These are phyloP conservation scores for Stictonetta naevosa DNA, from an alignment of 2,113 vertebrate species.

Conservation along the genomic window DNA sequence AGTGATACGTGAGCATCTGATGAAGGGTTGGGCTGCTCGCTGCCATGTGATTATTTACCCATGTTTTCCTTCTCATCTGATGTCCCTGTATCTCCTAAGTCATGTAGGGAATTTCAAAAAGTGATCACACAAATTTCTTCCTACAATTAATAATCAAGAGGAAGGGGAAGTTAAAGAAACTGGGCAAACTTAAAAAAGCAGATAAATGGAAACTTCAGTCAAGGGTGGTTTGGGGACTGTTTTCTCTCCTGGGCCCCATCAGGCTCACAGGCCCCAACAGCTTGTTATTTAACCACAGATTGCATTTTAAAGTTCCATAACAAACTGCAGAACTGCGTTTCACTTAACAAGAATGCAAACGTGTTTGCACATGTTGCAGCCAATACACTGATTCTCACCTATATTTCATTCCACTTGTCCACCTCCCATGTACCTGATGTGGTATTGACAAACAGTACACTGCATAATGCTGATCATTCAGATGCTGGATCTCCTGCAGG, in stretches of 20 bases:
- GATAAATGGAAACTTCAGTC: neutral
- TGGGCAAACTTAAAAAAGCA: neutral
- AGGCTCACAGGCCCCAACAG: neutral
- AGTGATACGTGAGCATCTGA: neutral
- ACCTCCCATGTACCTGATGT: neutral
- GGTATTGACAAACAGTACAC: neutral
- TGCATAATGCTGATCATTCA: rapidly evolving
- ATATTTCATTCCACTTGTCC: neutral
- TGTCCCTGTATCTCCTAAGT: rapidly evolving
- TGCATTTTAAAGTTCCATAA: neutral
- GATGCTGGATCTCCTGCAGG: neutral
- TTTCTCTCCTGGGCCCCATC: neutral
- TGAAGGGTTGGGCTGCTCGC: neutral
- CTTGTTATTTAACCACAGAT: neutral
- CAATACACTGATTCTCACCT: neutral
- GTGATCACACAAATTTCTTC: neutral
- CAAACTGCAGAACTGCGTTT: neutral
- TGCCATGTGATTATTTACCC: neutral
- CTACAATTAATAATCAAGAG: neutral
- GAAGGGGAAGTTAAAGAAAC: neutral
- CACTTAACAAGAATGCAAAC: rapidly evolving
- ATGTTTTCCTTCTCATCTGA: neutral
- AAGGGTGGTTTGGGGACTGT: neutral
- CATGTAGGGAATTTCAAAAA: neutral
- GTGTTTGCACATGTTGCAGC: neutral